Evolutionary conservation across 2,888 invertebrate species (phyloP).

Genomic region (Rutpela maculata): DNA sequence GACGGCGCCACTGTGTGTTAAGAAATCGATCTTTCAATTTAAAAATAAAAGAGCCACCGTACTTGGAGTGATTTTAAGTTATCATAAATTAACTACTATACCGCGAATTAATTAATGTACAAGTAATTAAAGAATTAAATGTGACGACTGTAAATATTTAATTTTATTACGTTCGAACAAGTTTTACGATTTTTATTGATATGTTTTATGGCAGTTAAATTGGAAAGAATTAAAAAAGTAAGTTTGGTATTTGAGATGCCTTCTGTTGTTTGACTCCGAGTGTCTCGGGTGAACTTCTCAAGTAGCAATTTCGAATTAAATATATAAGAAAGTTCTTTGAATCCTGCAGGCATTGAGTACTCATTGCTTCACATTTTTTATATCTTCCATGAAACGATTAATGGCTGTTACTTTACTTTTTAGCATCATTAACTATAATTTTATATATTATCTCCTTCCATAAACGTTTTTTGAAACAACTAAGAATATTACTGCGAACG

Average conservation of each 20-base stretch:
- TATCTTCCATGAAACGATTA: slow-evolving; percentile 10
- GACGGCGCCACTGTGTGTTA: slow-evolving; percentile 1
- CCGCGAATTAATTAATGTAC: slow-evolving; percentile 67
- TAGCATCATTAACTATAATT: slow-evolving; percentile 9
- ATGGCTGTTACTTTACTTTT: slow-evolving; percentile 8
- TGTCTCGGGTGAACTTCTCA: not conserved
- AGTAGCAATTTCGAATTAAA: not conserved
- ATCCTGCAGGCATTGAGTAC: slow-evolving; percentile 9
- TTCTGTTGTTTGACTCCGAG: not conserved
- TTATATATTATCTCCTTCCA: slow-evolving; percentile 6
- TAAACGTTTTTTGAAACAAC: not conserved
- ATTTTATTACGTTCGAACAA: slow-evolving; percentile 52
- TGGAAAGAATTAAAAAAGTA: slow-evolving; percentile 47
- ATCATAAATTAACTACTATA: slow-evolving; percentile 64
- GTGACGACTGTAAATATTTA: slow-evolving; percentile 58
- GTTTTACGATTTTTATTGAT: slow-evolving; percentile 55
- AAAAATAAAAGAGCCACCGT: slow-evolving; percentile 36
- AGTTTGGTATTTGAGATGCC: slow-evolving; percentile 28
- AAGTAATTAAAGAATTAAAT: slow-evolving; percentile 63
- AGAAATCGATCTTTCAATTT: not conserved
- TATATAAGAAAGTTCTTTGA: slow-evolving; percentile 5
- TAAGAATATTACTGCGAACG: no score
- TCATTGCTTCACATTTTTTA: slow-evolving; percentile 4
- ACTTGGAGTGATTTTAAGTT: slow-evolving; percentile 52
- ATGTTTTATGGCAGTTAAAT: slow-evolving; percentile 56